Evolutionary conservation across 2,888 invertebrate genomes (phyloP).

Genomic region (Acheta domesticus): DNA sequence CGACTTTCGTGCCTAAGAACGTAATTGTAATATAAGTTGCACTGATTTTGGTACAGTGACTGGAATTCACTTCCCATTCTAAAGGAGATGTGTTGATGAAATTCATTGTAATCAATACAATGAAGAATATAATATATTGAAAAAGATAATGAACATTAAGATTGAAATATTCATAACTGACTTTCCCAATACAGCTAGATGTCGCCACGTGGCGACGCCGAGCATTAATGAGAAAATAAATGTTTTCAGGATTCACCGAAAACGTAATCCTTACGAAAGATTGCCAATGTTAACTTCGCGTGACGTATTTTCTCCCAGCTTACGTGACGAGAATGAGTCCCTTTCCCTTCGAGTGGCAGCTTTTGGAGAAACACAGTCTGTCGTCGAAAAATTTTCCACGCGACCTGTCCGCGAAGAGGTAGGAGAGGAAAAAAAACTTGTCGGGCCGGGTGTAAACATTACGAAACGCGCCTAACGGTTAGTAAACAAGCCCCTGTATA

Average conservation of each 20-base stretch:
- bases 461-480: background rate
- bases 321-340: background rate
- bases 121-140: no score
- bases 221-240: background rate
- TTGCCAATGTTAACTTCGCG: background rate
- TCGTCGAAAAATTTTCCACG: background rate
- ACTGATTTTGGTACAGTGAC: no score
- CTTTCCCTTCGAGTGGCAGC: background rate
- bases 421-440: background rate
- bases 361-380: no score
- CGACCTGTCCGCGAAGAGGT: background rate
- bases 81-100: no score
- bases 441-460: background rate
- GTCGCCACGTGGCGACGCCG: no score
- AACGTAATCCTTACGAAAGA: background rate
- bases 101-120: no score
- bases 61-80: no score
- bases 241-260: background rate
- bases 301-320: background rate
- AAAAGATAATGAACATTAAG: no score
- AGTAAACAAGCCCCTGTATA: constrained; percentile 5
- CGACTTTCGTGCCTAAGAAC: no score
- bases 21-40: no score
- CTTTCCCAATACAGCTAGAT: no score
- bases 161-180: no score